Evolutionary conservation across 2,888 invertebrate species (phyloP).

Genomic region (Exephanes ischioxanthus): DNA sequence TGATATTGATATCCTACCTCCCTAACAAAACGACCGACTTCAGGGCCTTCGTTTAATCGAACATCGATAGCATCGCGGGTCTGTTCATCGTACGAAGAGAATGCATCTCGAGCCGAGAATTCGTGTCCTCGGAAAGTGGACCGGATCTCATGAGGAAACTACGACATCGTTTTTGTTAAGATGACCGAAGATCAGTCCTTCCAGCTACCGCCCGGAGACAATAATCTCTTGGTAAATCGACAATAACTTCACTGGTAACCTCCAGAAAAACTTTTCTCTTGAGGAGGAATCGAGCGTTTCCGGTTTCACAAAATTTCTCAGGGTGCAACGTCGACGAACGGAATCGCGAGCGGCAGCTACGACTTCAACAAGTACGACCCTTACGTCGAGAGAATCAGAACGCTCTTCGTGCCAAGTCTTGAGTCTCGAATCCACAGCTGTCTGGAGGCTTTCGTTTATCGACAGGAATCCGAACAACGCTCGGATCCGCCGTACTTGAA

Average conservation of each 20-base stretch:
- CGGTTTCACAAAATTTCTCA: slow-evolving; percentile 26
- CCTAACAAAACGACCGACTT: not conserved
- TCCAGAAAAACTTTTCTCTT: not conserved
- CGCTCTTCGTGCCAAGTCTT: slow-evolving; percentile 75
- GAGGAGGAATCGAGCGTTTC: not conserved
- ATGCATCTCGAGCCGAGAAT: slow-evolving; percentile 26
- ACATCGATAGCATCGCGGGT: not conserved
- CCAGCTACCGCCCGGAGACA: not conserved
- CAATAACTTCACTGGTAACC: slow-evolving; percentile 31
- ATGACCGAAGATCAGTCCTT: slow-evolving; percentile 48
- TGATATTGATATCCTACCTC: not conserved
- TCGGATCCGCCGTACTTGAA: slow-evolving; percentile 68
- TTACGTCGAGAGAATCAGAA: slow-evolving; percentile 75
- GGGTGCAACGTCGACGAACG: slow-evolving; percentile 14
- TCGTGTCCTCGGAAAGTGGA: slow-evolving; percentile 44
- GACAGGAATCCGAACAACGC: slow-evolving; percentile 34
- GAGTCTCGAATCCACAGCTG: slow-evolving; percentile 73
- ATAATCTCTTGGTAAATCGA: slow-evolving; percentile 39
- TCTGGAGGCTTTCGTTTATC: slow-evolving; percentile 75
- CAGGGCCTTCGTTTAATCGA: slow-evolving; percentile 36
- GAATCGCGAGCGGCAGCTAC: not conserved
- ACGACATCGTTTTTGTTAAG: slow-evolving; percentile 24
- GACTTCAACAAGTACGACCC: slow-evolving; percentile 70
- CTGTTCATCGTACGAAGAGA: slow-evolving; percentile 21
- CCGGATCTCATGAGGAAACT: slow-evolving; percentile 9